These are phyloP conservation scores for Hydrolagus affinis DNA, from an alignment of 2,113 vertebrate genomes.

Conservation along the genomic window DNA sequence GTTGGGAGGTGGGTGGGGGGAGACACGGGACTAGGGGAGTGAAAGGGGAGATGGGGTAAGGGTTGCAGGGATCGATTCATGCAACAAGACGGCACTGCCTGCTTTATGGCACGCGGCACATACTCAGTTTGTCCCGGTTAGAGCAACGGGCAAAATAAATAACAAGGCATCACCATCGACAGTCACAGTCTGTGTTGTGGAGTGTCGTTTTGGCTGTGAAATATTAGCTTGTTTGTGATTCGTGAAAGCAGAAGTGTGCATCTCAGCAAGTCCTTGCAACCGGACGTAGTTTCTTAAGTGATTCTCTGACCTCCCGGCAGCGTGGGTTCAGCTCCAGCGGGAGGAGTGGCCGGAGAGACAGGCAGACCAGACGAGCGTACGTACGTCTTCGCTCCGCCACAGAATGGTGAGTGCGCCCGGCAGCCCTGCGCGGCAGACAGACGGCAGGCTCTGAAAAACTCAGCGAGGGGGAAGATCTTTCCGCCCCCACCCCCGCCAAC, in stretches of 20 bases:
- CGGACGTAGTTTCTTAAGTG: slow-evolving; percentile 12
- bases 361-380: neutral
- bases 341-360: neutral
- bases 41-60: neutral
- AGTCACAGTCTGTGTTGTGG: slow-evolving; percentile 13
- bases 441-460: slow-evolving; percentile 1
- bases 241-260: slow-evolving; percentile 21
- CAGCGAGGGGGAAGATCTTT: neutral
- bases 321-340: neutral
- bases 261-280: neutral
- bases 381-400: neutral
- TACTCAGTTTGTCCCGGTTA: neutral
- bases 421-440: slow-evolving; percentile 9
- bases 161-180: slow-evolving; percentile 14
- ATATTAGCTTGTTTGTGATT: slow-evolving; percentile 30
- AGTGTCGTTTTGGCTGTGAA: slow-evolving; percentile 3
- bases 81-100: neutral
- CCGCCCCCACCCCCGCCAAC: slow-evolving; percentile 6
- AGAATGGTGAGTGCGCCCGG: neutral
- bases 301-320: slow-evolving; percentile 26
- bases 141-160: slow-evolving; percentile 17
- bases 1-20: neutral
- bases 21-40: too few relatives aligned
- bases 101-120: neutral
- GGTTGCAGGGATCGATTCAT: neutral